phyloP scores from a whole-genome alignment of 2,113 vertebrate genomes.

The Dicerorhinus sumatrensis region DNA sequence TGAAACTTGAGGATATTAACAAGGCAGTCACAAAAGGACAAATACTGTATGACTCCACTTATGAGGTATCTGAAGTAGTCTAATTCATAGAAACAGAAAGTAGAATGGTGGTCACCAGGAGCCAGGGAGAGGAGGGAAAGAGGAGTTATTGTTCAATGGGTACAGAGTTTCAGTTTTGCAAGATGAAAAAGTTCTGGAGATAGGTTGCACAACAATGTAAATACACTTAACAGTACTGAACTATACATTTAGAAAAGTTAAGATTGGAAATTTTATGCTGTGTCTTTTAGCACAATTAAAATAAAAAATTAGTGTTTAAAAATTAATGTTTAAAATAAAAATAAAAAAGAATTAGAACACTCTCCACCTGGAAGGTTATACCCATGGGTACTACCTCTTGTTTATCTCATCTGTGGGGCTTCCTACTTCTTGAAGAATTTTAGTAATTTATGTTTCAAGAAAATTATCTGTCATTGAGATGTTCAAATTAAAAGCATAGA shows the following conservation, averaged over 20 bases:
- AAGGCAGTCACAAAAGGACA: not conserved
- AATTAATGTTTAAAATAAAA: conserved; percentile 1
- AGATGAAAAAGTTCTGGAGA: not conserved
- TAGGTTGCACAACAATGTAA: not conserved
- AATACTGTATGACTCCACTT: not conserved
- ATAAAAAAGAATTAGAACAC: not conserved
- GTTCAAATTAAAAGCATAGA: not conserved
- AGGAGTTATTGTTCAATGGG: not conserved
- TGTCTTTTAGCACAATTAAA: not conserved
- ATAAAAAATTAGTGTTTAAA: not conserved
- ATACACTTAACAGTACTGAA: not conserved
- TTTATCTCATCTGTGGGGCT: not conserved
- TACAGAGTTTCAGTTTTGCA: not conserved
- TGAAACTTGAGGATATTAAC: not conserved
- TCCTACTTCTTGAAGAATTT: conserved; percentile 9
- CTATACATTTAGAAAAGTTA: not conserved
- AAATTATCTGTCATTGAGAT: not conserved
- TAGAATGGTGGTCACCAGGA: not conserved
- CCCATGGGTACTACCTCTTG: not conserved
- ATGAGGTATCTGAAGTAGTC: not conserved
- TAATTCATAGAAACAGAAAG: not conserved
- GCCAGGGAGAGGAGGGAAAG: not conserved
- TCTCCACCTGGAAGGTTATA: not conserved
- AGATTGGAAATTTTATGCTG: not conserved
- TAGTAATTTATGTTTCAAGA: not conserved